Base-by-base conservation (phyloP, 2,113 vertebrate genomes). In the Sorex fumeus region DNA sequence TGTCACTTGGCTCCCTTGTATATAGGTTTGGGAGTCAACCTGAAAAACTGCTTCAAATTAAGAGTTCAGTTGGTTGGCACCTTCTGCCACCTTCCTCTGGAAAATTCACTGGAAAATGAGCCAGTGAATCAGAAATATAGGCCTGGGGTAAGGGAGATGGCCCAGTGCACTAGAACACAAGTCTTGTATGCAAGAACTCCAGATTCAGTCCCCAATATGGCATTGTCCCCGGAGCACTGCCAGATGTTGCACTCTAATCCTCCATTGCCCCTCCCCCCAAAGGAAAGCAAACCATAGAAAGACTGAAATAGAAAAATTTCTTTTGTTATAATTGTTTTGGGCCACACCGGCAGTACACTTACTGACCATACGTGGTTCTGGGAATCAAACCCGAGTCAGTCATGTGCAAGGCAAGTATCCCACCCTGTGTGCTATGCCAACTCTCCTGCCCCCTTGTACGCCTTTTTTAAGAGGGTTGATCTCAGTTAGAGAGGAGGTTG, bases 101-200 rank as follows among this genome's bases (percentile, higher is more conserved):
- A 90, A 91, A 89, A 88, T 79, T 53, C 30, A 79, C 53, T 87
- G 69, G 74, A 90, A 91, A 89, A 88, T n/a, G 28, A 70, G 32
- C 66, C 13, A 64, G 0, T n/a, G 21, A 77, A 16, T 64, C 36
- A 91, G 67, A 23, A 89, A 2, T 11, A 77, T 45, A 84, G 47
- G 15, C 40, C 16, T 64, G 82, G 71, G 62, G 43, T 60, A 60
- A 16, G 57, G 19, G 57, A 60, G 57, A 60, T 8, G 57, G 21
- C 18, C 57, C 57, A 60, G 18, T 19, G 57, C 19, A 16, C 21
- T 60, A 60, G 57, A 21, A 16, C 21, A 16, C 19, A 60, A 21
- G 6, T 16, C 57, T 60, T 60, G 57, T 16, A 60, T 60, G 57
- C 57, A 60, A 60, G 57, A 60, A 23, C 18, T 19, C 57, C 57